Evolutionary conservation across 1,140 invertebrate genomes (phyloP).

Genomic region (Magallana gigas): DNA sequence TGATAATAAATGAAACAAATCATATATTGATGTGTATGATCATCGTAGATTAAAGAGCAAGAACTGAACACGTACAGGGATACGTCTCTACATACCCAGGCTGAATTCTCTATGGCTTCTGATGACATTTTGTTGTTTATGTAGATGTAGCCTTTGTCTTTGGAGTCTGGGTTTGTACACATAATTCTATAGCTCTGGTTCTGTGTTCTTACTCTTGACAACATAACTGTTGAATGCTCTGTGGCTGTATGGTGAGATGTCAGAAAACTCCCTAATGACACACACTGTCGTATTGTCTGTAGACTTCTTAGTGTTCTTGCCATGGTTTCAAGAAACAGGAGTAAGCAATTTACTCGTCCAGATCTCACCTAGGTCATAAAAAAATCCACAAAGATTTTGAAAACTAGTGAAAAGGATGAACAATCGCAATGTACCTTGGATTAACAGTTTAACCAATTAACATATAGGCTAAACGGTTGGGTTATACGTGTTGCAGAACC

Average conservation of each 20-base stretch:
- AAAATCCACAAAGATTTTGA: no score
- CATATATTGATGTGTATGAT: background rate
- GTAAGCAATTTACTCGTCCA: background rate
- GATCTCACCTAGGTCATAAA: background rate
- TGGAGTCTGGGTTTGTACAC: slow-evolving; percentile 6
- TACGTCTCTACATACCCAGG: background rate
- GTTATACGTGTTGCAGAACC: no score
- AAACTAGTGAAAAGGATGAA: no score
- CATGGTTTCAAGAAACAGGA: background rate
- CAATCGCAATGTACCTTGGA: no score
- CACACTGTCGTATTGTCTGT: background rate
- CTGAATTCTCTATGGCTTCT: slow-evolving; percentile 25
- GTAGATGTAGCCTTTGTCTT: slow-evolving; percentile 15
- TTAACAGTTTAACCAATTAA: no score
- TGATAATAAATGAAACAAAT: slow-evolving; percentile 13
- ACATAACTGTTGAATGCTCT: background rate
- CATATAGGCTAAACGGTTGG: no score
- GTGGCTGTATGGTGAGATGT: background rate
- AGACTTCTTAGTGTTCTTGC: background rate
- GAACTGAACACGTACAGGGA: no score
- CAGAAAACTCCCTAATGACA: background rate
- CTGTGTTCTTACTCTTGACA: background rate
- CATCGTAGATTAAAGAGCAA: background rate
- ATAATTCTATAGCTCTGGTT: background rate
- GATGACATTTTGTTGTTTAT: slow-evolving; percentile 11